Evolutionary conservation across 1,140 invertebrate genomes (phyloP).

Genomic region (Drosophila prosaltans): DNA sequence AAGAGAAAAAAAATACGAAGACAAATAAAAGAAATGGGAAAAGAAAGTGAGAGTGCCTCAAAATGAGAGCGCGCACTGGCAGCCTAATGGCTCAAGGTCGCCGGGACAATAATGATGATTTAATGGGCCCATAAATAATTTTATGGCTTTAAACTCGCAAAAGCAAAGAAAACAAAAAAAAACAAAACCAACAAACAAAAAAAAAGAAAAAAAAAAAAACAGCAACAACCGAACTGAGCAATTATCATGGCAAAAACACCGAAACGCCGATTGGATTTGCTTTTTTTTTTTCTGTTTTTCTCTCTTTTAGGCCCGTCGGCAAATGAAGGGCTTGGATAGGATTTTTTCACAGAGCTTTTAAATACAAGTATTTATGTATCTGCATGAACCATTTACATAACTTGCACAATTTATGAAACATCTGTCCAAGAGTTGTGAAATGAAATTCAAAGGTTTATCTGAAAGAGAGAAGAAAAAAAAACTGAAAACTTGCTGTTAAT

Average conservation of each 20-base stretch:
- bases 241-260: constrained; percentile 14
- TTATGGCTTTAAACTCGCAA: constrained; percentile 68
- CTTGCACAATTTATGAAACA: constrained; percentile 25
- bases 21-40: constrained; percentile 71
- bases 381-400: constrained; percentile 34
- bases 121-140: constrained; percentile 80
- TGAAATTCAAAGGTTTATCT: constrained; percentile 80
- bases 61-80: constrained; percentile 54
- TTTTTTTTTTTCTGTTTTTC: too few species aligned
- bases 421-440: constrained; percentile 43
- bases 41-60: constrained; percentile 67
- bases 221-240: constrained; percentile 13
- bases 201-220: constrained; percentile 20
- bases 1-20: constrained; percentile 47
- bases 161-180: constrained; percentile 33
- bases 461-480: constrained; percentile 3
- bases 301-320: neutral
- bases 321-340: neutral
- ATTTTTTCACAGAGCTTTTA: constrained; percentile 1
- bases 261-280: neutral
- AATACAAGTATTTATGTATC: constrained; percentile 5
- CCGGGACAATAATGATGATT: constrained; percentile 79
- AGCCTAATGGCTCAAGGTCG: constrained; percentile 73
- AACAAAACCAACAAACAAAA: constrained; percentile 7
- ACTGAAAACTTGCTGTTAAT: constrained; percentile 77